phyloP scores from a whole-genome alignment of 1,140 invertebrate genomes.

The Camponotus pennsylvanicus region DNA sequence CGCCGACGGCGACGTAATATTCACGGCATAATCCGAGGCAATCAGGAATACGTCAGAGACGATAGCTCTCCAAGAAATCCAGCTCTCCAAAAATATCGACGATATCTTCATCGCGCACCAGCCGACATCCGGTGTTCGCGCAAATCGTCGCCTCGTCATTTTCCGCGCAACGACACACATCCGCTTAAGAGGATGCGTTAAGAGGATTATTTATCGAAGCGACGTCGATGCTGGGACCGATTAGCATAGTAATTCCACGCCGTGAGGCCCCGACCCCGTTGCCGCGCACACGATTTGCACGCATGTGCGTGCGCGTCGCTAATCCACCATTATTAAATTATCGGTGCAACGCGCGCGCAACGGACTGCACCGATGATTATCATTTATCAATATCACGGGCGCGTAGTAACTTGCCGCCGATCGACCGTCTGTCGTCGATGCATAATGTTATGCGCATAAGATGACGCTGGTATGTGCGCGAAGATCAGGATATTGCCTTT shows the following conservation, averaged over 20 bases:
- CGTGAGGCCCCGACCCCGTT: conserved; percentile 18
- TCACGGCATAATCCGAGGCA: conserved; percentile 24
- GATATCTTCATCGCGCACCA: conserved; percentile 42
- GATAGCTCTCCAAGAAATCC: background rate
- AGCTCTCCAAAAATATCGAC: background rate
- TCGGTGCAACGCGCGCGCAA: conserved; percentile 35
- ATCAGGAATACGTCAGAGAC: conserved; percentile 17
- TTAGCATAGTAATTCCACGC: conserved; percentile 75
- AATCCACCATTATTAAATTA: conserved; percentile 80
- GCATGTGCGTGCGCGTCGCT: conserved; percentile 42
- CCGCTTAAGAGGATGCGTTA: conserved; percentile 67
- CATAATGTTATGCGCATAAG: conserved; percentile 63
- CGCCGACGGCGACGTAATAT: conserved; percentile 31
- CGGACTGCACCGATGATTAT: conserved; percentile 60
- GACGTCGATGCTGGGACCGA: conserved; percentile 66
- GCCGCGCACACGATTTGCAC: conserved; percentile 13
- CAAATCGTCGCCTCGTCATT: conserved; percentile 24
- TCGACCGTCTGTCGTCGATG: conserved; percentile 55
- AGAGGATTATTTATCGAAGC: conserved; percentile 76
- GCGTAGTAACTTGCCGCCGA: conserved; percentile 26
- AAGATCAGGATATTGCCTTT: conserved; percentile 31
- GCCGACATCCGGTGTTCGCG: conserved; percentile 34
- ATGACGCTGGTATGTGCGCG: conserved; percentile 73
- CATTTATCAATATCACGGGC: conserved; percentile 76
- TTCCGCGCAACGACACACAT: background rate